A percentile compares a stretch with the other conserved stretches of the same genome.
These are phyloP conservation scores for Diplosoma virens DNA, from an alignment of 23 tunicate species.

Conservation along the genomic window DNA sequence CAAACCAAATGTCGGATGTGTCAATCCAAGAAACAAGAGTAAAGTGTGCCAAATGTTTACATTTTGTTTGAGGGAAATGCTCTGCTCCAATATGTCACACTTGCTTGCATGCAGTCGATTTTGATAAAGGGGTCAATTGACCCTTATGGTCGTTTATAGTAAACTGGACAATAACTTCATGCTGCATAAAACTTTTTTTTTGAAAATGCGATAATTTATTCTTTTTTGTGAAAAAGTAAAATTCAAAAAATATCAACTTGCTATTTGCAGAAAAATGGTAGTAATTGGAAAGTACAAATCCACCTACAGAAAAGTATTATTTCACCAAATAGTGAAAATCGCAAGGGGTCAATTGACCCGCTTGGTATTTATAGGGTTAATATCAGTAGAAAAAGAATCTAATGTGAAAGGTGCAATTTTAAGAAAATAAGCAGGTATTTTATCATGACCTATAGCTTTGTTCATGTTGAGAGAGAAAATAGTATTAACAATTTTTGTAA, in stretches of 20 bases:
- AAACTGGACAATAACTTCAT: neutral
- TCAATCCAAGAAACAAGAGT: neutral
- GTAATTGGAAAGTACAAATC: too few relatives aligned
- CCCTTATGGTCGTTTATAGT: neutral
- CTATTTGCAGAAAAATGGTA: neutral
- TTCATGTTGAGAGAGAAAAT: too few relatives aligned
- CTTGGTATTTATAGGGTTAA: too few relatives aligned
- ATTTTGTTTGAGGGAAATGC: neutral
- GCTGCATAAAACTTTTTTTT: neutral
- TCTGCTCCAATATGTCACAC: neutral
- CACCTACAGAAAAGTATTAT: too few relatives aligned
- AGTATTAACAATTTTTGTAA: too few relatives aligned
- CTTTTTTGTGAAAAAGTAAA: neutral
- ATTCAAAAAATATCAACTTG: neutral
- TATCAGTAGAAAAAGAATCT: too few relatives aligned
- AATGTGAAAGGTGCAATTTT: too few relatives aligned
- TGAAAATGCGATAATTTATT: neutral
- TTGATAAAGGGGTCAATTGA: neutral
- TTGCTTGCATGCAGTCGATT: neutral
- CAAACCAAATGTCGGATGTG: neutral
- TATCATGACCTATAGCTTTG: too few relatives aligned
- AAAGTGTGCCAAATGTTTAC: neutral
- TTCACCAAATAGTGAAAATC: too few relatives aligned
- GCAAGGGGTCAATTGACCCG: too few relatives aligned
- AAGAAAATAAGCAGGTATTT: too few relatives aligned